phyloP scores from a whole-genome alignment of 35 echinoderm and acorn worm genomes.

The Strongylocentrotus purpuratus region DNA sequence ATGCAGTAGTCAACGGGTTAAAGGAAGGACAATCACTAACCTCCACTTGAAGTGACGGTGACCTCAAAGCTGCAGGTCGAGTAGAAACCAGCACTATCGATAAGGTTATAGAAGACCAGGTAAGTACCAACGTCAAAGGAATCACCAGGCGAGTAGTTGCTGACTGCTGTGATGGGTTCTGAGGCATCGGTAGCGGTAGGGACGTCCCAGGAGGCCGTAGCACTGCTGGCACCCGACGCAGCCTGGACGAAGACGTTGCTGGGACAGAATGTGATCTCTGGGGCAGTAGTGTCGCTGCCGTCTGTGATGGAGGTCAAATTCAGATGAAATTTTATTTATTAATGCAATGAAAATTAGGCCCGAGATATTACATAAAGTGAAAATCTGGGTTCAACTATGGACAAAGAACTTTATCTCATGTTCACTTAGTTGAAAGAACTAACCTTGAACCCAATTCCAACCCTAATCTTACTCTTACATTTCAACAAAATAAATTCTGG shows the following conservation, averaged over 20 bases:
- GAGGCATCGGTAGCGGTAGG: slow-evolving; percentile 48
- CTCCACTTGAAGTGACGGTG: neutral
- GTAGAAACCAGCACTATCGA: slow-evolving; percentile 38
- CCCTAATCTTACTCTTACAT: too few relatives aligned
- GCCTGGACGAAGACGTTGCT: neutral
- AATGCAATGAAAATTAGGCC: neutral
- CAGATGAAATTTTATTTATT: neutral
- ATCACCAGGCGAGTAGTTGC: slow-evolving; percentile 28
- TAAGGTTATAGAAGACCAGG: slow-evolving; percentile 9
- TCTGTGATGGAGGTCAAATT: neutral
- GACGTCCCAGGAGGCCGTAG: neutral
- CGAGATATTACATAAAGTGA: neutral
- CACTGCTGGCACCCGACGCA: neutral
- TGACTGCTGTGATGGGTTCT: neutral
- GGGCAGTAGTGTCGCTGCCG: slow-evolving; percentile 1
- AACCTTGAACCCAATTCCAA: neutral
- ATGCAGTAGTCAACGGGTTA: too few relatives aligned
- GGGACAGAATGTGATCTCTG: slow-evolving; percentile 1
- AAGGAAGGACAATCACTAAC: neutral
- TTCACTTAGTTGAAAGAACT: too few relatives aligned
- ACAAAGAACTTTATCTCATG: too few relatives aligned
- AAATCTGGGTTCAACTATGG: too few relatives aligned
- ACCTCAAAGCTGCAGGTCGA: slow-evolving; percentile 43
- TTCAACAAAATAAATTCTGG: too few relatives aligned
- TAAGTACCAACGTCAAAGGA: slow-evolving; percentile 27